These are phyloP conservation scores for Dasyornis broadbenti DNA, from an alignment of 2,113 vertebrate species.

Conservation along the genomic window DNA sequence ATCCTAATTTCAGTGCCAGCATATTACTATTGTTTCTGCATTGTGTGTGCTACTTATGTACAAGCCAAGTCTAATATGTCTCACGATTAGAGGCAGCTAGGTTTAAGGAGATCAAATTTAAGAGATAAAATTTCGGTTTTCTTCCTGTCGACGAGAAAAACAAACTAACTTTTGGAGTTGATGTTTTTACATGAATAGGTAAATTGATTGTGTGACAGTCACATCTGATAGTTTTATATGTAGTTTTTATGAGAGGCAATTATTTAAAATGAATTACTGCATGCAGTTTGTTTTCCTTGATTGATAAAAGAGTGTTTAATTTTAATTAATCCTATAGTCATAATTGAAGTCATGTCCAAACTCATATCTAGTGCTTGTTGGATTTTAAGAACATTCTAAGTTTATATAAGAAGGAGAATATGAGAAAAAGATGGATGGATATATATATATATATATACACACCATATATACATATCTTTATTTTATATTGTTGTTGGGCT, in stretches of 20 bases:
- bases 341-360: neutral
- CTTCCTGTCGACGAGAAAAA: neutral
- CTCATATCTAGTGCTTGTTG: neutral
- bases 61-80: neutral
- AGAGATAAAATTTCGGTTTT: neutral
- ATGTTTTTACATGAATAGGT: neutral
- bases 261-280: neutral
- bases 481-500: neutral
- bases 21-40: neutral
- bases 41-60: neutral
- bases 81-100: neutral
- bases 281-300: neutral
- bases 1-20: rapidly evolving
- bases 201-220: neutral
- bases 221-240: neutral
- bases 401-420: neutral
- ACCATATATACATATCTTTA: neutral
- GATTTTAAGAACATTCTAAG: neutral
- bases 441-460: no score
- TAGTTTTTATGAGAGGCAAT: neutral
- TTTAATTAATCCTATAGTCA: neutral
- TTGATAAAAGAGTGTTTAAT: neutral
- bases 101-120: neutral
- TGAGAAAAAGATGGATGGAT: neutral
- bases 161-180: neutral